phyloP scores from a whole-genome alignment of 1,140 invertebrate species.

The Drosophila biarmipes region DNA sequence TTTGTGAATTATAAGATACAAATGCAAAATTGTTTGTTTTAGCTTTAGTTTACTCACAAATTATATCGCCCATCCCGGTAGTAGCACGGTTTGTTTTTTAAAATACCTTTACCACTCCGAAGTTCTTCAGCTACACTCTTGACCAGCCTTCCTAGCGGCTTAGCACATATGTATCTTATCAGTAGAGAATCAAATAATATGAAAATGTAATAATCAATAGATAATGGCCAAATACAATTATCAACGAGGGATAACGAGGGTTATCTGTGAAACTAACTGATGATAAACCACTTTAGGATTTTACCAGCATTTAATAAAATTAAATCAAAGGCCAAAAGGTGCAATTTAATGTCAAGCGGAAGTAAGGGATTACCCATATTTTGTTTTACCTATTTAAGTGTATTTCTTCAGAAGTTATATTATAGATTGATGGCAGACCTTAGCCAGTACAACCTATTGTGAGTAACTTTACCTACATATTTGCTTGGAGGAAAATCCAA shows the following conservation, averaged over 20 bases:
- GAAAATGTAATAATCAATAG: conserved; percentile 20
- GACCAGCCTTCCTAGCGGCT: neutral
- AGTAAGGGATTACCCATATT: neutral
- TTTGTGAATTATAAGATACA: neutral
- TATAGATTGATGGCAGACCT: neutral
- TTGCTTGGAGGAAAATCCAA: conserved; percentile 9
- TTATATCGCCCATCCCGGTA: too few species aligned
- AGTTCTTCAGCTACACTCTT: neutral
- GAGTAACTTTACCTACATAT: conserved; percentile 15
- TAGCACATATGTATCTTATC: conserved; percentile 14
- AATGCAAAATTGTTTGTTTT: too few species aligned
- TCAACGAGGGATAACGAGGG: neutral
- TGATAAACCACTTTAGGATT: neutral
- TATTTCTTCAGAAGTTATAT: neutral
- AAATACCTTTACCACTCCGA: too few species aligned
- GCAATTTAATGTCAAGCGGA: neutral
- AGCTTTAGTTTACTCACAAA: too few species aligned
- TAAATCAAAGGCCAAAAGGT: neutral
- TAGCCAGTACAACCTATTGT: conserved; percentile 4
- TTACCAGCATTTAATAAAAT: neutral
- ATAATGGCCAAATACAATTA: conserved; percentile 24
- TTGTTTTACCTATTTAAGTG: neutral
- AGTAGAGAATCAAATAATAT: conserved; percentile 10
- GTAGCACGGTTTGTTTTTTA: too few species aligned
- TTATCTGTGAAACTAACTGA: conserved; percentile 2